A percentile compares a stretch with the other conserved stretches of the same genome.
Evolutionary conservation across 2,797 vertebrate species (phyloP).

Genomic region (Tokudaia muenninki): DNA sequence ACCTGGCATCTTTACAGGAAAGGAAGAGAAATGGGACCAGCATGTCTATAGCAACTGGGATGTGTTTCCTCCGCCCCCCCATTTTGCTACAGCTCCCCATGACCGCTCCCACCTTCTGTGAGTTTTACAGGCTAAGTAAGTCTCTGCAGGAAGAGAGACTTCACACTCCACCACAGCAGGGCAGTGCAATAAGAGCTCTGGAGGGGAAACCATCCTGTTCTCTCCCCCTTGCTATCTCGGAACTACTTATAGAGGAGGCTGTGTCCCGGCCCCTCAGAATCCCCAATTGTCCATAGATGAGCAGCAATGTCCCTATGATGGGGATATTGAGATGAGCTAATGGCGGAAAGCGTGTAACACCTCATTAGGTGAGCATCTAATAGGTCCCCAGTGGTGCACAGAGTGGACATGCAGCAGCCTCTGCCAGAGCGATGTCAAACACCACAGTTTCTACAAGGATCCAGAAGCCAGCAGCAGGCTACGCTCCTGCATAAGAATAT

Average conservation of each 20-base stretch:
- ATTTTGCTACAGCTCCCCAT: neutral
- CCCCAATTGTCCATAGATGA: neutral
- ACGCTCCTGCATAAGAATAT: neutral
- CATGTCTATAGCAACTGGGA: neutral
- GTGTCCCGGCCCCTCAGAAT: neutral
- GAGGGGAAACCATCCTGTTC: neutral
- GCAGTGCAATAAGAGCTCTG: neutral
- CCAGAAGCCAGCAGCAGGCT: neutral
- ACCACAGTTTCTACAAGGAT: neutral
- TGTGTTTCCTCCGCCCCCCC: neutral
- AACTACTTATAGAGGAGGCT: neutral
- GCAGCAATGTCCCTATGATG: neutral
- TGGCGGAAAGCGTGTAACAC: neutral
- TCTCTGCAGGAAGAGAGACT: neutral
- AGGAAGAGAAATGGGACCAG: neutral
- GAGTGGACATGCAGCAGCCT: neutral
- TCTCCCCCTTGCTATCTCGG: neutral
- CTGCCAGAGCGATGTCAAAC: neutral
- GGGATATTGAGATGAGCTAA: neutral
- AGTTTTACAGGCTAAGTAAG: fast-evolving
- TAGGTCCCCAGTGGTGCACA: neutral
- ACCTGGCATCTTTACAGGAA: slow-evolving; percentile 59
- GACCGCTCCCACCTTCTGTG: neutral
- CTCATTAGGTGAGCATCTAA: neutral
- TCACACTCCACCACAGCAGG: neutral